Evolutionary conservation across 2,797 vertebrate genomes (phyloP).

Genomic region (Lagodon rhomboides): DNA sequence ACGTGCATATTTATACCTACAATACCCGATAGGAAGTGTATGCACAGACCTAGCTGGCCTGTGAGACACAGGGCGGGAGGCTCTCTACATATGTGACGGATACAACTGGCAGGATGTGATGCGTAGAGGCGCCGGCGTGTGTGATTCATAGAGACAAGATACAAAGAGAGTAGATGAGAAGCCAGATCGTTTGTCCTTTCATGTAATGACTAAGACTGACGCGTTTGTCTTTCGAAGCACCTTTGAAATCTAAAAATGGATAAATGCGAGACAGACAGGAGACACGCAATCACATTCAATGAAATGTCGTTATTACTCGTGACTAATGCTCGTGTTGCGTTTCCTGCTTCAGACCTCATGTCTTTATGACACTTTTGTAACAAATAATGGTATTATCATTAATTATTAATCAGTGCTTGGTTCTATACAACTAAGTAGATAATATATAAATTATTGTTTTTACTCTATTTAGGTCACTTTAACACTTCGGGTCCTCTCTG

Average conservation of each 20-base stretch:
- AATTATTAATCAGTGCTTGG: no score
- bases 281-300: neutral
- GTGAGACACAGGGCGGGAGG: neutral
- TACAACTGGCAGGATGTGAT: neutral
- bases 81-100: slow-evolving; percentile 9
- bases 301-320: neutral
- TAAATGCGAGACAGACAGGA: neutral
- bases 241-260: slow-evolving; percentile 9
- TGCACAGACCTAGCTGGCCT: neutral
- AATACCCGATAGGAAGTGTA: neutral
- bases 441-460: no score
- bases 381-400: no score
- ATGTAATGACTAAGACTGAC: neutral
- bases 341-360: neutral
- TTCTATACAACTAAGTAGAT: no score
- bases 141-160: slow-evolving; percentile 28
- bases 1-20: neutral
- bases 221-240: slow-evolving; percentile 5
- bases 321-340: neutral
- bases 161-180: slow-evolving; percentile 8
- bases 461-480: no score
- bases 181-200: neutral
- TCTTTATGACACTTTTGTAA: neutral
- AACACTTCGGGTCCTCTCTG: neutral
- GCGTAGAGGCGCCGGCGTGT: neutral